Evolutionary conservation across 2,888 invertebrate genomes (phyloP).

Genomic region (Augochlorella aurata): DNA sequence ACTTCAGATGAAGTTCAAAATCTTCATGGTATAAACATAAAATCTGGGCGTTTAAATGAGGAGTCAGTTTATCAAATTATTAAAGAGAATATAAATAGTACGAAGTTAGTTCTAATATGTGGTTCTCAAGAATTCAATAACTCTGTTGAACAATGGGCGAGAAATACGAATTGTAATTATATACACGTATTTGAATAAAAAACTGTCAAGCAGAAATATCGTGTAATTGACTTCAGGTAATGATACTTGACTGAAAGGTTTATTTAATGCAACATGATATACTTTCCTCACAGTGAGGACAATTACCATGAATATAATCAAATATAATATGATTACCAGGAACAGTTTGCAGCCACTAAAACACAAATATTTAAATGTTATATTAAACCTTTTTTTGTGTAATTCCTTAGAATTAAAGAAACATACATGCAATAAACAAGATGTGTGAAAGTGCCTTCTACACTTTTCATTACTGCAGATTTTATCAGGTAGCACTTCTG

Average conservation of each 20-base stretch:
- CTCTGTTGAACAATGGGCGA: conserved; percentile 61
- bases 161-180: conserved; percentile 61
- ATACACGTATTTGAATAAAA: conserved; percentile 68
- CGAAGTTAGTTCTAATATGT: conserved; percentile 77
- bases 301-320: conserved; percentile 74
- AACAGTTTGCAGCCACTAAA: conserved; percentile 76
- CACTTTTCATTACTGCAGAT: conserved; percentile 78
- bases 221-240: not conserved
- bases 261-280: conserved; percentile 72
- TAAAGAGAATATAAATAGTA: conserved; percentile 55
- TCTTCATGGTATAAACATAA: conserved; percentile 71
- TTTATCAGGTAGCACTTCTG: conserved; percentile 71
- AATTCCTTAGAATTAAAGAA: not conserved
- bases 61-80: conserved; percentile 50
- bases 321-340: conserved; percentile 74
- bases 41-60: conserved; percentile 66
- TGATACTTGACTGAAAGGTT: not conserved
- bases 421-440: conserved; percentile 75
- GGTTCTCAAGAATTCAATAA: conserved; percentile 75
- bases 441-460: conserved; percentile 73
- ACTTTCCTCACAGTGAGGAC: conserved; percentile 75
- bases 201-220: not conserved
- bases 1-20: conserved; percentile 63
- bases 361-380: conserved; percentile 23
- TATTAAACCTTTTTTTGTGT: not conserved